phyloP scores from a whole-genome alignment of 1,140 invertebrate species.

The Samia ricini region DNA sequence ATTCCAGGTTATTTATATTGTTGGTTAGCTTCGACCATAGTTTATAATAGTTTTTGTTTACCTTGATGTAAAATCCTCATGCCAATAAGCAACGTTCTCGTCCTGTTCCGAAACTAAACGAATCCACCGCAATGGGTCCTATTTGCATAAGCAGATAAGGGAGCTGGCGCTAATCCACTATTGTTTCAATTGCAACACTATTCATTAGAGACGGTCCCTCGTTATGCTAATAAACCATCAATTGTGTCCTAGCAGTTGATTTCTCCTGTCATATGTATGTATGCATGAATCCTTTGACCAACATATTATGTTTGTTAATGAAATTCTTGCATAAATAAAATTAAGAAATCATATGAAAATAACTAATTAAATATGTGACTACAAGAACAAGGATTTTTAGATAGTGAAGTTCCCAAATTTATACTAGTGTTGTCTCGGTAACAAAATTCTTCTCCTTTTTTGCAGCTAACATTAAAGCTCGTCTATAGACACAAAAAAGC shows the following conservation, averaged over 20 bases:
- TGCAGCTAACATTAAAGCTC: too few species aligned
- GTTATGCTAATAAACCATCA: constrained; percentile 48
- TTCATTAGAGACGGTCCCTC: constrained; percentile 45
- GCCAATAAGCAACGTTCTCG: not conserved
- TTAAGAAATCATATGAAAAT: too few species aligned
- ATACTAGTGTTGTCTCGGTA: too few species aligned
- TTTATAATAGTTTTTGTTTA: not conserved
- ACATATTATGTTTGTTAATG: not conserved
- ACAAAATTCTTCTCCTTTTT: too few species aligned
- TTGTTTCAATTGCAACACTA: constrained; percentile 53
- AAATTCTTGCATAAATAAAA: too few species aligned
- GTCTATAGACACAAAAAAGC: too few species aligned
- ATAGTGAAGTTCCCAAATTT: too few species aligned
- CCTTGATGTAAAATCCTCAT: not conserved
- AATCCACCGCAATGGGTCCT: constrained; percentile 16
- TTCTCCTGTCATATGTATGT: not conserved
- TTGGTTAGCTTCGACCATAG: not conserved
- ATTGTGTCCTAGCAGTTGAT: constrained; percentile 25
- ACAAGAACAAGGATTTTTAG: too few species aligned
- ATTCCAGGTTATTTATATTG: not conserved
- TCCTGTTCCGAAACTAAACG: constrained; percentile 14
- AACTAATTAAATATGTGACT: too few species aligned
- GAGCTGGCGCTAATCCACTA: constrained; percentile 49
- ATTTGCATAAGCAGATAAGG: constrained; percentile 54
- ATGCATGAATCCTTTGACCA: not conserved